Conservation (phyloP, 2,888 invertebrate genomes). For the Scelioninae gen. 1 region DNA sequence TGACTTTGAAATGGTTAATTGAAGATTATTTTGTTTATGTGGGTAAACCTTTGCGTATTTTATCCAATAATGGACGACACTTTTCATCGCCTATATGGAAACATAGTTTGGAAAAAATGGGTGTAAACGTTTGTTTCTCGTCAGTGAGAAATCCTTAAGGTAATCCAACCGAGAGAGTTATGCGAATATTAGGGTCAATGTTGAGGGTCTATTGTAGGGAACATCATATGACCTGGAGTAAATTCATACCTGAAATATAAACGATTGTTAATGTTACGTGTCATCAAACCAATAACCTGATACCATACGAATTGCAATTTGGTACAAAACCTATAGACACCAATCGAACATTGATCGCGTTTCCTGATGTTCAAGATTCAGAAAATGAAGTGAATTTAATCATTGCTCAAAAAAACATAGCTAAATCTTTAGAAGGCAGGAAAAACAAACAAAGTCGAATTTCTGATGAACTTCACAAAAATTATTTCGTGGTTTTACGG, state of each 20-base stretch:
- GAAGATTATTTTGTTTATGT: conserved; percentile 20
- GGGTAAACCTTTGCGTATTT: conserved; percentile 28
- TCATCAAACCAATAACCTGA: conserved; percentile 5
- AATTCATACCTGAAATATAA: conserved; percentile 14
- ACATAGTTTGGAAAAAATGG: conserved; percentile 2
- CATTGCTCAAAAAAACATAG: background rate
- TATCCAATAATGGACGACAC: conserved; percentile 37
- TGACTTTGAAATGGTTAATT: background rate
- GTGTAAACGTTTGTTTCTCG: conserved; percentile 14
- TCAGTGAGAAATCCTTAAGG: conserved; percentile 19
- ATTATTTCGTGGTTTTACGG: conserved; percentile 27
- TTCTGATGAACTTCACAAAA: conserved; percentile 3
- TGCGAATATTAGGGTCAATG: background rate
- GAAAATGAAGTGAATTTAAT: background rate
- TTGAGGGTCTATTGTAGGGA: background rate
- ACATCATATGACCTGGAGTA: too few species aligned
- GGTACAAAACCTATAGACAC: conserved; percentile 8
- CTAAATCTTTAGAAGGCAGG: background rate
- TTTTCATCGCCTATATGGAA: conserved; percentile 40
- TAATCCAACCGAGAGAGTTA: conserved; percentile 1
- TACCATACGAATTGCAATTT: conserved; percentile 22
- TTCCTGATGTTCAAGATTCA: background rate
- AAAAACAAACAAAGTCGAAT: background rate
- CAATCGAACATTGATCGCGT: background rate
- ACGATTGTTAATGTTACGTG: conserved; percentile 25